These are phyloP conservation scores for Pluvianellus socialis DNA, from an alignment of 2,113 vertebrate species.

Conservation along the genomic window DNA sequence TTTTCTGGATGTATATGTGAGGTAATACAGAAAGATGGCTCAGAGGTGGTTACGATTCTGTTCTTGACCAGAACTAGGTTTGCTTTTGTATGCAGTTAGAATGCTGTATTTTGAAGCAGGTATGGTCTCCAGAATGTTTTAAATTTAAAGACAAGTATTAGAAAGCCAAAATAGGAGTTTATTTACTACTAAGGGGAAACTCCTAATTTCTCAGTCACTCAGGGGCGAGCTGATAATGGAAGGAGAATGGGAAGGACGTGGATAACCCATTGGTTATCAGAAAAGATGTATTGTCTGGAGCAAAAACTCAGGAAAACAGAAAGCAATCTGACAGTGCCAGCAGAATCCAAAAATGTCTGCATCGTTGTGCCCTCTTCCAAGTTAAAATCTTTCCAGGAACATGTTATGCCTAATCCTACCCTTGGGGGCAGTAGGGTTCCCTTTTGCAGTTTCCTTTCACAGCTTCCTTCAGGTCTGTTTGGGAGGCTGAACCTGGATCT, in stretches of 20 bases:
- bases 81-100: neutral
- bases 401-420: neutral
- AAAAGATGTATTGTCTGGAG: neutral
- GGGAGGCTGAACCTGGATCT: neutral
- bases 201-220: neutral
- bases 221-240: neutral
- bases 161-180: neutral
- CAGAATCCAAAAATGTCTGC: neutral
- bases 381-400: neutral
- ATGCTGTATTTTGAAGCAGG: neutral
- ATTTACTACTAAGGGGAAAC: neutral
- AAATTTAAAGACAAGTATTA: neutral
- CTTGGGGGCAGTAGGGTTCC: neutral
- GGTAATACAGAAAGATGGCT: neutral
- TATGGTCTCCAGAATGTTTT: neutral
- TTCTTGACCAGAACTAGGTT: neutral
- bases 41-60: neutral
- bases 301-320: neutral
- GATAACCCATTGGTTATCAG: neutral
- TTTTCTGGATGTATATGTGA: neutral
- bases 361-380: accelerated
- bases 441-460: neutral
- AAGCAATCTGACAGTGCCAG: neutral
- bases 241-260: neutral
- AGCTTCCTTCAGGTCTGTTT: neutral